A percentile compares a stretch with the other conserved stretches of the same genome.
Evolutionary conservation across 2,113 vertebrate genomes (phyloP).

Genomic region (Morone chrysops): DNA sequence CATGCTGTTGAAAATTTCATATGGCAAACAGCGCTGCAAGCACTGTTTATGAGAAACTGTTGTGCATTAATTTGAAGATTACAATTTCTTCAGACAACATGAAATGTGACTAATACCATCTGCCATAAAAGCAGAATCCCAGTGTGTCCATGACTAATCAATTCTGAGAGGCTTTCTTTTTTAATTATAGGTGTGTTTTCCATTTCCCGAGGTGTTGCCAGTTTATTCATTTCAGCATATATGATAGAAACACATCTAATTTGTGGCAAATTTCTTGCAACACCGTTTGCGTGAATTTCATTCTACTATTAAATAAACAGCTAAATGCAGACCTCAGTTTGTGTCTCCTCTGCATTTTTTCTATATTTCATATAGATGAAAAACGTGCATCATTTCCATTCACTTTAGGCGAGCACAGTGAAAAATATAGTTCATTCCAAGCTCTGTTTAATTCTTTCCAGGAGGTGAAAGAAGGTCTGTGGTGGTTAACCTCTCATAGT

Average conservation of each 20-base stretch:
- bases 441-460: slow-evolving; percentile 66
- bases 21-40: not conserved
- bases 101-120: slow-evolving; percentile 5
- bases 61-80: not conserved
- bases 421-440: slow-evolving; percentile 32
- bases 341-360: not conserved
- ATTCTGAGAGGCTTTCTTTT: not conserved
- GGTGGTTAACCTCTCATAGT: slow-evolving; percentile 53
- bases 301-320: not conserved
- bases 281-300: not conserved
- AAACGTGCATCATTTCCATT: slow-evolving; percentile 1
- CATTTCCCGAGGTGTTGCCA: not conserved
- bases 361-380: not conserved
- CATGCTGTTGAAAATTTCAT: not conserved
- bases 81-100: not conserved
- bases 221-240: not conserved
- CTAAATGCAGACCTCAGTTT: not conserved
- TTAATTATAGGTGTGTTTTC: not conserved
- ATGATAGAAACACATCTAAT: not conserved
- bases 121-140: not conserved
- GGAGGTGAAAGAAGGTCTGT: slow-evolving; percentile 52
- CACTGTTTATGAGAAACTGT: not conserved
- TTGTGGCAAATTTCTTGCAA: not conserved
- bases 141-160: not conserved
- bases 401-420: slow-evolving; percentile 15